phyloP scores from a whole-genome alignment of 2,888 invertebrate species.

The Protula sp. region DNA sequence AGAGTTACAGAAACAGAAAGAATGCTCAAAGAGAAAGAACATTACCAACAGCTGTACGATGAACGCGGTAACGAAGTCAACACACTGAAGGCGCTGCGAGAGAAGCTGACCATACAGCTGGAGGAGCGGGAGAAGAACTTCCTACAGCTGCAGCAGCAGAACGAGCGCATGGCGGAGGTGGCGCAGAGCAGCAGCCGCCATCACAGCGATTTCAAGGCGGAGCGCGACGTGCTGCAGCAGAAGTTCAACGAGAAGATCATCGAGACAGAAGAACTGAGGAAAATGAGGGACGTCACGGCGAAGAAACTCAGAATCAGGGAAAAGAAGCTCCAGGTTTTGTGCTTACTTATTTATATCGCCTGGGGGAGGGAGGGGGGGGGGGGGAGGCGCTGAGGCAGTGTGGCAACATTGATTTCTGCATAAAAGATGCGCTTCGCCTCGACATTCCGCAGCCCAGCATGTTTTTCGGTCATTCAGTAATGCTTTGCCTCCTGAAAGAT shows the following conservation, averaged over 20 bases:
- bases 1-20: background rate
- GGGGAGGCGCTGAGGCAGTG: too few relatives aligned
- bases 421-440: too few relatives aligned
- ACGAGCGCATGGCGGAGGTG: background rate
- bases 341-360: too few relatives aligned
- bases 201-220: conserved; percentile 7
- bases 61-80: conserved; percentile 36
- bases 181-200: background rate
- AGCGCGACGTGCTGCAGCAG: conserved; percentile 32
- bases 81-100: conserved; percentile 28
- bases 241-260: conserved; percentile 31
- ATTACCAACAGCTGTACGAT: conserved; percentile 27
- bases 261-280: conserved; percentile 32
- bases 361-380: too few relatives aligned
- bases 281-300: conserved; percentile 29
- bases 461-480: too few relatives aligned
- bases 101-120: conserved; percentile 35
- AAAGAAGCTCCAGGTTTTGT: background rate
- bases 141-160: conserved; percentile 31
- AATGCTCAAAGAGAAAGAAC: background rate
- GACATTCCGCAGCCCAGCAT: too few relatives aligned
- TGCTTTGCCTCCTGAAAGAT: too few relatives aligned
- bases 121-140: conserved; percentile 45
- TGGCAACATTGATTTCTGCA: too few relatives aligned
- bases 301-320: conserved; percentile 22